Conservation (phyloP, 2,797 vertebrate genomes). For the Sorex maritimensis region DNA sequence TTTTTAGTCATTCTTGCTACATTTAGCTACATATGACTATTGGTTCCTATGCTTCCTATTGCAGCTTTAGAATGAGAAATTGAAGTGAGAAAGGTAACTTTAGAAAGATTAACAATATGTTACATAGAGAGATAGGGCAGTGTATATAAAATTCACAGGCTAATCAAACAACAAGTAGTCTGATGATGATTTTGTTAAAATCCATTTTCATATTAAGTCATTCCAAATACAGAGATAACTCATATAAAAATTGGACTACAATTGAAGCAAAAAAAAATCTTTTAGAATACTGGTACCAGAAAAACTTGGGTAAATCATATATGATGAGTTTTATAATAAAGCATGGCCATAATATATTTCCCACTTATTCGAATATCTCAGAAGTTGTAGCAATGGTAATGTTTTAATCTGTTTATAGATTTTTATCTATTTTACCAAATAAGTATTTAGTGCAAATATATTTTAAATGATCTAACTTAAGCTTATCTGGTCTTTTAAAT, state of each 20-base stretch:
- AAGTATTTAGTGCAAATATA: background rate
- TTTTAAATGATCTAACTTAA: background rate
- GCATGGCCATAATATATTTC: background rate
- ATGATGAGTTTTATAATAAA: background rate
- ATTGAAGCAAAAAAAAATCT: constrained; percentile 36
- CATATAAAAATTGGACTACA: background rate
- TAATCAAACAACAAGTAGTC: background rate
- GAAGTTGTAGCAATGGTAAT: background rate
- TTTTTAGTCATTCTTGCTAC: background rate
- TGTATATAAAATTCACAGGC: background rate
- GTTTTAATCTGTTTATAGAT: background rate
- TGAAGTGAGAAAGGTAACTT: constrained; percentile 25
- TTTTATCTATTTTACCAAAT: background rate
- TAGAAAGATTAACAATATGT: constrained; percentile 30
- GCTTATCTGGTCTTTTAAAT: background rate
- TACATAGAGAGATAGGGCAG: background rate
- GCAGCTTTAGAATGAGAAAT: background rate
- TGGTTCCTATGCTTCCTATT: background rate
- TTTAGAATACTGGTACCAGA: background rate
- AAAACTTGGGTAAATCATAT: background rate
- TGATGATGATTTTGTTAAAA: background rate
- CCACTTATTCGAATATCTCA: background rate
- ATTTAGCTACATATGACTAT: background rate
- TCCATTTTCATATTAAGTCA: background rate
- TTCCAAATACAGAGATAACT: background rate